Percentiles rank a stretch among this genome's conserved stretches.
Evolutionary conservation across 2,113 vertebrate species (phyloP).

Genomic region (Dipodomys merriami): DNA sequence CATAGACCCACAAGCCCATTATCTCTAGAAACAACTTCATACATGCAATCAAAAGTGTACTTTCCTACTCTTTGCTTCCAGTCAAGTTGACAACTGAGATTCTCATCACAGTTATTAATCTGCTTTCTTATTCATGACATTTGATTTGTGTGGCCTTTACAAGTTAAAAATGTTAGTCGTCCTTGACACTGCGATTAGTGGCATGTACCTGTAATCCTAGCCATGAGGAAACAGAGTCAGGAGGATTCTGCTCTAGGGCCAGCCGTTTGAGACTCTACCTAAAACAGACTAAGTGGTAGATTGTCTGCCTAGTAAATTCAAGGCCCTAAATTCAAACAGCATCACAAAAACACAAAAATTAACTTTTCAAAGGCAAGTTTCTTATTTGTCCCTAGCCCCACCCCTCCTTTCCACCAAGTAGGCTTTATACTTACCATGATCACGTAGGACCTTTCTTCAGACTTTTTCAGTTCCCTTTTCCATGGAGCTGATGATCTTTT

Average conservation of each 20-base stretch:
- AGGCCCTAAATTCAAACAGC: no score
- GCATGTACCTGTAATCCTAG: no score
- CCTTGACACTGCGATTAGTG: no score
- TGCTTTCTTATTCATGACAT: slow-evolving; percentile 29
- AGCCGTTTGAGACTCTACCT: no score
- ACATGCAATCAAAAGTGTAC: background rate
- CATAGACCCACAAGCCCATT: background rate
- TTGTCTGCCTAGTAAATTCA: no score
- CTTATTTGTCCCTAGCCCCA: background rate
- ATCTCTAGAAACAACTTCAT: background rate
- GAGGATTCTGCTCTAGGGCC: no score
- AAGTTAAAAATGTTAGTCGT: slow-evolving; percentile 4
- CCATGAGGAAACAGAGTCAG: no score
- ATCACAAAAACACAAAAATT: background rate
- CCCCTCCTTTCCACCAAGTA: background rate
- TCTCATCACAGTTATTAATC: background rate
- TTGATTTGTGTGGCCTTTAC: slow-evolving; percentile 42
- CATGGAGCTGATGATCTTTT: background rate
- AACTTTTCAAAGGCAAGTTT: slow-evolving; percentile 46
- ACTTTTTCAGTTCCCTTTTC: background rate
- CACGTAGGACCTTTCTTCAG: background rate
- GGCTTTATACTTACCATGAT: background rate
- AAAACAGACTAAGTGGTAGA: no score
- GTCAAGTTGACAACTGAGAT: background rate
- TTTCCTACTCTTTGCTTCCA: background rate